phyloP scores from a whole-genome alignment of 2,113 vertebrate genomes.

The Scartelaos histophorus region DNA sequence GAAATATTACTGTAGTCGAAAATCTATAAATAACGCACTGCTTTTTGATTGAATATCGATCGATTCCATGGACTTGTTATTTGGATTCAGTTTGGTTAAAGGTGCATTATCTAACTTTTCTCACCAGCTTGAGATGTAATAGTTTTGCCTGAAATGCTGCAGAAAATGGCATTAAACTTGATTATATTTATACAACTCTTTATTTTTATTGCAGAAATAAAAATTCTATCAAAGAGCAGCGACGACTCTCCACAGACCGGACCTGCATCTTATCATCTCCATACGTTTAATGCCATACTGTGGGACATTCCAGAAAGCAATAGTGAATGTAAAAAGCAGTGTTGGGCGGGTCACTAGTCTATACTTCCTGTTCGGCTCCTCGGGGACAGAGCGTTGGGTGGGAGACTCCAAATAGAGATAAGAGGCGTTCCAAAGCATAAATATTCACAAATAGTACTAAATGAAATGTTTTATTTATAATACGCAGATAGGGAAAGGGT shows the following conservation, averaged over 20 bases:
- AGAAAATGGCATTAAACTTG: too few species aligned
- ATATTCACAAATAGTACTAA: not conserved
- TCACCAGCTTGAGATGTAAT: too few species aligned
- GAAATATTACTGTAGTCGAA: conserved; percentile 41
- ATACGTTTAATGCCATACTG: too few species aligned
- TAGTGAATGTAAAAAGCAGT: not conserved
- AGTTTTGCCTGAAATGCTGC: too few species aligned
- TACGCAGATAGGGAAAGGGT: not conserved
- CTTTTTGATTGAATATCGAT: conserved; percentile 28
- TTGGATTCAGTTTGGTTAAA: not conserved
- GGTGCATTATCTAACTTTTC: too few species aligned
- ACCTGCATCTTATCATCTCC: too few species aligned
- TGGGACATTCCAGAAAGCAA: too few species aligned
- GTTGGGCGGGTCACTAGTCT: not conserved
- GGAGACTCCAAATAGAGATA: conserved; percentile 55
- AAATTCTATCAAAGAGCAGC: too few species aligned
- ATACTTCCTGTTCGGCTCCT: conserved; percentile 44
- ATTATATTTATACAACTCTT: too few species aligned
- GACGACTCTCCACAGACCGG: too few species aligned
- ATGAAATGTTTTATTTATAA: not conserved
- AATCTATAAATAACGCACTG: conserved; percentile 51
- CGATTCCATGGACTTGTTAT: not conserved
- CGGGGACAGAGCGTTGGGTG: conserved; percentile 47
- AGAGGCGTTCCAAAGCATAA: conserved; percentile 32
- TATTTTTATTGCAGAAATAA: too few species aligned